Percentiles rank a stretch among this genome's conserved stretches.
phyloP scores from a whole-genome alignment of 2,888 invertebrate genomes.

The Tetheella fluctuosa region DNA sequence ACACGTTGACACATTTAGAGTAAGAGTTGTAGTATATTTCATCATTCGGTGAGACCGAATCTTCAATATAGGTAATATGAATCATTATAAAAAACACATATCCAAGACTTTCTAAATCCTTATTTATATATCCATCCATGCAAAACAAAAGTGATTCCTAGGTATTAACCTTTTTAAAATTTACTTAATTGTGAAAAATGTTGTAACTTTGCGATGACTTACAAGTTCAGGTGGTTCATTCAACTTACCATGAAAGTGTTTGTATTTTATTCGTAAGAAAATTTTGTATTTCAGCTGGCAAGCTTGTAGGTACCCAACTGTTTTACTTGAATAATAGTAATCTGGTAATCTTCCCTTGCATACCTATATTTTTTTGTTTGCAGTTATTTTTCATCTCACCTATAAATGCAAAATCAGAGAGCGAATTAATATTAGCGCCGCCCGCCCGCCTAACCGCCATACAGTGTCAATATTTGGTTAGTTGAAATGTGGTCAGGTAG shows the following conservation, averaged over 20 bases:
- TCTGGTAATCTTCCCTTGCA: neutral
- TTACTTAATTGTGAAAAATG: neutral
- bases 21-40: neutral
- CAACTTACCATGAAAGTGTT: constrained; percentile 12
- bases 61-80: neutral
- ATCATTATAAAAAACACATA: neutral
- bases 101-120: too few relatives aligned
- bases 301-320: neutral
- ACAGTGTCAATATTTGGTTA: neutral
- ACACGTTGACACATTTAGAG: neutral
- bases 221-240: constrained; percentile 9
- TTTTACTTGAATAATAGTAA: neutral
- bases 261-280: neutral
- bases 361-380: neutral
- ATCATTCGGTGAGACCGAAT: neutral
- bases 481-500: neutral
- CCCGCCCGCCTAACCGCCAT: neutral
- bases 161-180: neutral
- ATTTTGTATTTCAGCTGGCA: neutral
- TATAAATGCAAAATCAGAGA: neutral
- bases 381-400: neutral
- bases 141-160: neutral
- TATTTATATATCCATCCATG: neutral
- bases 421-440: neutral
- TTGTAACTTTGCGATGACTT: constrained; percentile 4